Base-by-base conservation (phyloP, 2,888 invertebrate genomes). In the Atrina japonica region DNA sequence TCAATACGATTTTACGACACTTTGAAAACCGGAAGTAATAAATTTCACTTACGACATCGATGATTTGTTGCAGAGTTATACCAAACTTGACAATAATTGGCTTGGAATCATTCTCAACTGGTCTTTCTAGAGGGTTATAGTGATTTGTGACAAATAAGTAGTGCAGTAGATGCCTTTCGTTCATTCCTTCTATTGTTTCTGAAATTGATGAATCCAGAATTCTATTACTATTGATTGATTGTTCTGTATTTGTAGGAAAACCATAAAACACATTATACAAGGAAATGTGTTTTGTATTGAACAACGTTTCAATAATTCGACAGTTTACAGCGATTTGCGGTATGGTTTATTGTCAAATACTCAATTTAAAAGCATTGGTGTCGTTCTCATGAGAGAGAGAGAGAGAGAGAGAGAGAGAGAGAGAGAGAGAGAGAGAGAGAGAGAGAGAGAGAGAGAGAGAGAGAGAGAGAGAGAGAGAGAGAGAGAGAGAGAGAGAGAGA, bases 61-160 rank as follows among this genome's bases (percentile, higher is more conserved):
- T 89, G 64, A 92, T 91, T 74, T 92, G 91, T 76, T 91, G 91
- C 3, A 92, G 84, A 23, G 89, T 89, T 41, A 91, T 78, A 30
- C 90, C 89, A 53, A 92, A 90, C 52, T 83, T 85, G 25, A 92
- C 91, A 0, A 79, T 74, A 3, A 92, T 82, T 0, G 91, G 85
- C 1, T 89, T 77, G 3, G 84, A 83, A 43, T 91, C 90, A 73
- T 91, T 90, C 45, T 79, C 84, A 3, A 91, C 89, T 0, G 92
- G 92, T 41, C 91, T 73, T 70, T 91, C 91, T 55, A 91, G 76
- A 2, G 84, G 85, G 75, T 90, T 90, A 86, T 91, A 89, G 58
- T 75, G 72, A n/a, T 72, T 70, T 52, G 86, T 81, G 21, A 83
- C 81, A 40, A 90, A 88, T 52, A 91, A 79, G 43, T 90, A 85